phyloP scores from a whole-genome alignment of 2,888 invertebrate species.

The Phania funesta region DNA sequence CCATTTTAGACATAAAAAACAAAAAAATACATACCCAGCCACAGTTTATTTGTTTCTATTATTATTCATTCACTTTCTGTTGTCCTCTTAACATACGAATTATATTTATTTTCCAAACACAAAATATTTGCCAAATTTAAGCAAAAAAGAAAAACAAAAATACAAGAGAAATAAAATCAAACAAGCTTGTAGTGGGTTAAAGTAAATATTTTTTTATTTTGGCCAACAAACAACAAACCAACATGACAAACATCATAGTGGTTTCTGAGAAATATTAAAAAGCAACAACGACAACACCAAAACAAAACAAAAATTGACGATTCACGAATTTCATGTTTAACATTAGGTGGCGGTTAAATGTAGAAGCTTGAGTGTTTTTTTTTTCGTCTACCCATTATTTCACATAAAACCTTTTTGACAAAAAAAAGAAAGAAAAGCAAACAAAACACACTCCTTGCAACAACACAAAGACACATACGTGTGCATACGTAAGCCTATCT shows the following conservation, averaged over 20 bases:
- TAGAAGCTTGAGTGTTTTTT: constrained; percentile 43
- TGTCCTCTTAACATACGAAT: constrained; percentile 54
- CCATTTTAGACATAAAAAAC: constrained; percentile 34
- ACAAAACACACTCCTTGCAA: constrained; percentile 32
- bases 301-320: constrained; percentile 43
- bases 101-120: constrained; percentile 44
- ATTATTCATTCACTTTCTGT: constrained; percentile 30
- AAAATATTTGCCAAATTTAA: constrained; percentile 30
- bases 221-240: constrained; percentile 42
- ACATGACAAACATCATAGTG: constrained; percentile 56
- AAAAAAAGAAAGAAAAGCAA: background rate
- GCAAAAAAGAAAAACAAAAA: background rate
- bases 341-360: constrained; percentile 63
- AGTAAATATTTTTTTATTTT: constrained; percentile 5
- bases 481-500: background rate
- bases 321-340: constrained; percentile 68
- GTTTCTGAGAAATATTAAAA: constrained; percentile 53
- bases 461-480: background rate
- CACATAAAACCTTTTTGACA: constrained; percentile 34
- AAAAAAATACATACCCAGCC: background rate
- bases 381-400: constrained; percentile 7
- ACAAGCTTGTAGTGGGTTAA: constrained; percentile 43
- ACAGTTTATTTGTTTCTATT: constrained; percentile 28
- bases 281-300: background rate
- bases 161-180: constrained; percentile 32